Evolutionary conservation across 2,888 invertebrate genomes (phyloP).

Genomic region (Shargacucullia verbasci): DNA sequence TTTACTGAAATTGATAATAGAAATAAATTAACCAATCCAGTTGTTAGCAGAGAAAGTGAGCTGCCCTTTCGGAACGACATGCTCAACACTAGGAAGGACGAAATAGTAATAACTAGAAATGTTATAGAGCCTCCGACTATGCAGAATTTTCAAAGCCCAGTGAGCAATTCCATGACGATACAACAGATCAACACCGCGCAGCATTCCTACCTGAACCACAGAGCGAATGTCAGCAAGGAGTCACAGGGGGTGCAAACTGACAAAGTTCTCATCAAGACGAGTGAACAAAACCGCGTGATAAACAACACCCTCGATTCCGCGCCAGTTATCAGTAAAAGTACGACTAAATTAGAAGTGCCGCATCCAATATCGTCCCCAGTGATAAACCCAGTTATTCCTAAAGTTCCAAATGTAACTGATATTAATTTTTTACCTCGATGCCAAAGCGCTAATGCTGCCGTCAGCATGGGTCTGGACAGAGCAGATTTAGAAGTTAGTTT

Average conservation of each 20-base stretch:
- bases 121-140: constrained; percentile 76
- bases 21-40: constrained; percentile 70
- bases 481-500: constrained; percentile 76
- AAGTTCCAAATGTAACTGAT: constrained; percentile 81
- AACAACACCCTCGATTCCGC: constrained; percentile 71
- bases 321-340: constrained; percentile 77
- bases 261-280: constrained; percentile 74
- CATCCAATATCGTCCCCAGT: constrained; percentile 86
- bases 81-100: constrained; percentile 76
- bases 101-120: constrained; percentile 80
- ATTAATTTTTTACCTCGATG: constrained; percentile 83
- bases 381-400: constrained; percentile 83
- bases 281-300: constrained; percentile 72
- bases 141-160: constrained; percentile 76
- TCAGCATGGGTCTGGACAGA: constrained; percentile 80
- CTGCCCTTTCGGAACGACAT: constrained; percentile 77
- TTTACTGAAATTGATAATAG: constrained; percentile 74
- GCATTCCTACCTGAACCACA: constrained; percentile 77
- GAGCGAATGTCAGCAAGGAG: constrained; percentile 77
- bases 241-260: constrained; percentile 82
- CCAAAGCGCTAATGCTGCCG: constrained; percentile 83
- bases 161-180: constrained; percentile 82
- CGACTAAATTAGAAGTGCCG: constrained; percentile 84
- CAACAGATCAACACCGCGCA: constrained; percentile 81
- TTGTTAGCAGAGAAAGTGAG: constrained; percentile 76